Percentiles rank a stretch among this genome's conserved stretches.
These are phyloP conservation scores for Macrotrachela quadricornifera DNA, from an alignment of 1,140 invertebrate species.

Conservation along the genomic window DNA sequence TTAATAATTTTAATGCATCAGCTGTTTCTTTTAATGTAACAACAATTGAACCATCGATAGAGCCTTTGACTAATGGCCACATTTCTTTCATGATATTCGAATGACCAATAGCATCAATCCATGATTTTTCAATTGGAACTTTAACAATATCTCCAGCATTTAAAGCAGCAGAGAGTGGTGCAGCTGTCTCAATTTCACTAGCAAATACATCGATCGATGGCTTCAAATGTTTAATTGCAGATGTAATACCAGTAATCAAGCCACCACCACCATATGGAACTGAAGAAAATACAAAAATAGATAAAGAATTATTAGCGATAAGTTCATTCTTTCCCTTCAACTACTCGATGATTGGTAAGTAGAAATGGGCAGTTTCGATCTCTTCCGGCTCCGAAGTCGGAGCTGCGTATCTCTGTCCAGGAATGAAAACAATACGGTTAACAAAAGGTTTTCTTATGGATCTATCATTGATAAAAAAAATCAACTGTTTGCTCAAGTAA, in stretches of 20 bases:
- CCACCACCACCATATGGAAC: conserved; percentile 22
- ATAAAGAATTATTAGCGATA: too few species aligned
- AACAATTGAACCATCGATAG: conserved; percentile 16
- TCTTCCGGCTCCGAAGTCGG: too few species aligned
- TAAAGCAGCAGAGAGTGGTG: conserved; percentile 15
- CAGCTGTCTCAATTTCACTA: conserved; percentile 19
- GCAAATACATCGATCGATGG: conserved; percentile 17
- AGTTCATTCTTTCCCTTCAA: too few species aligned
- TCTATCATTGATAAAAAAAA: too few species aligned
- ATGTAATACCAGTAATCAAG: conserved; percentile 16
- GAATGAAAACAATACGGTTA: too few species aligned
- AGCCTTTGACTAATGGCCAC: conserved; percentile 16
- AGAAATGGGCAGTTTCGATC: too few species aligned
- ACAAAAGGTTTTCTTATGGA: too few species aligned
- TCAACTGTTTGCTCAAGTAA: too few species aligned
- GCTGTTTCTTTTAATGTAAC: conserved; percentile 15
- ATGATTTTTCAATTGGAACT: conserved; percentile 13
- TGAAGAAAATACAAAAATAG: too few species aligned
- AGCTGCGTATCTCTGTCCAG: too few species aligned
- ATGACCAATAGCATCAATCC: conserved; percentile 21
- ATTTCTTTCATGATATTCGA: conserved; percentile 16
- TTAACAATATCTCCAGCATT: conserved; percentile 11
- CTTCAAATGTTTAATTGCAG: conserved; percentile 14
- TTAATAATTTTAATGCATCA: conserved; percentile 15
- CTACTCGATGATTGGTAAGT: too few species aligned